Evolutionary conservation across 2,797 vertebrate species (phyloP).

Genomic region (Lacerta viridis): DNA sequence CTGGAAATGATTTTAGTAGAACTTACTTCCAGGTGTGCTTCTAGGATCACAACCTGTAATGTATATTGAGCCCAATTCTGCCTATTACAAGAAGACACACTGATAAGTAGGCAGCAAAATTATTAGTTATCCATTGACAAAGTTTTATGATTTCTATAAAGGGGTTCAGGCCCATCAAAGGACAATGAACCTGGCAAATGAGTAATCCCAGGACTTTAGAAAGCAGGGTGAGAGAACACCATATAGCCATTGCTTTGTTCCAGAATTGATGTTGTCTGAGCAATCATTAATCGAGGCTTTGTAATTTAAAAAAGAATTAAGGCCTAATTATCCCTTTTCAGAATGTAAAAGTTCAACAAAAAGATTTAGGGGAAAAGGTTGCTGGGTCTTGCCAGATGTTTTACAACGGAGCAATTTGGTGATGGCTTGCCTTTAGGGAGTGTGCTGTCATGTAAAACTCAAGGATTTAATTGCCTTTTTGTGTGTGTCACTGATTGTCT

Average conservation of each 20-base stretch:
- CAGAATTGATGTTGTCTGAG: constrained; percentile 61
- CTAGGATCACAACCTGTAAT: not conserved
- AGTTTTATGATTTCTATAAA: constrained; percentile 40
- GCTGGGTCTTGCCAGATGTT: constrained; percentile 65
- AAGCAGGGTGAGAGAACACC: constrained; percentile 24
- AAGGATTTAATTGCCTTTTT: constrained; percentile 70
- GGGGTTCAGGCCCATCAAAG: constrained; percentile 39
- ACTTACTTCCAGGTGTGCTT: not conserved
- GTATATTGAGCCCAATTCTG: too few relatives aligned
- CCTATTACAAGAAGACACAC: constrained; percentile 13
- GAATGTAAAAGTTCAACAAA: constrained; percentile 48
- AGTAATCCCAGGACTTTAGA: constrained; percentile 58
- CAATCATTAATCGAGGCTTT: constrained; percentile 79
- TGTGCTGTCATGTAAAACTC: constrained; percentile 40
- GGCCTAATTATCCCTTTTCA: constrained; percentile 66
- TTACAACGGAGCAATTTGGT: constrained; percentile 47
- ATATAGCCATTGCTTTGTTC: constrained; percentile 47
- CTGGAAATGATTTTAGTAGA: not conserved
- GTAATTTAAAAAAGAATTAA: constrained; percentile 68
- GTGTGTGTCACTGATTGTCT: constrained; percentile 55
- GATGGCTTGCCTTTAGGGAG: constrained; percentile 63
- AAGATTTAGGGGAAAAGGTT: constrained; percentile 63
- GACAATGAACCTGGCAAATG: constrained; percentile 44
- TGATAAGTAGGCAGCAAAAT: constrained; percentile 19
- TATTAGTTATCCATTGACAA: constrained; percentile 40